Percentiles rank a stretch among this genome's conserved stretches.
Conservation (phyloP, 2,888 invertebrate genomes). For the Mechanitis messenoides region DNA sequence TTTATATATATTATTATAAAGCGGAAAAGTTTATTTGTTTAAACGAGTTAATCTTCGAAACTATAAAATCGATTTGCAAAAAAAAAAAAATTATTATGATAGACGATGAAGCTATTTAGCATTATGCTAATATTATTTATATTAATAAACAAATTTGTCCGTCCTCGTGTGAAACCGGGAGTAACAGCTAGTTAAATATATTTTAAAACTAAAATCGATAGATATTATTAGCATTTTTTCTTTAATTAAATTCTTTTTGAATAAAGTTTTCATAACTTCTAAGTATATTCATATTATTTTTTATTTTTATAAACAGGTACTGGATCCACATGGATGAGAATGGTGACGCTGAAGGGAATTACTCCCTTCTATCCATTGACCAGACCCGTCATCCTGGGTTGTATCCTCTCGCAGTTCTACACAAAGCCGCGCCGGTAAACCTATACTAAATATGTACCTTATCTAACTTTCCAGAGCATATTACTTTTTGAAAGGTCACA, state of each 20-base stretch:
- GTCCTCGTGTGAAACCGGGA: too few relatives aligned
- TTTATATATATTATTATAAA: too few relatives aligned
- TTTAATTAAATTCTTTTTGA: not conserved
- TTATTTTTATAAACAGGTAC: slow-evolving; percentile 75
- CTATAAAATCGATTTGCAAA: too few relatives aligned
- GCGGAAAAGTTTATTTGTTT: too few relatives aligned
- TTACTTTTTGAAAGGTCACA: slow-evolving; percentile 13
- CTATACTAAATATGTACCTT: too few relatives aligned
- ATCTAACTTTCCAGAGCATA: too few relatives aligned
- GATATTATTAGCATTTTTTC: not conserved
- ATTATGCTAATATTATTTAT: too few relatives aligned
- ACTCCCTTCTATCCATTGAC: slow-evolving; percentile 84
- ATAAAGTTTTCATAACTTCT: not conserved
- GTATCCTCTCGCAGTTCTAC: slow-evolving; percentile 84
- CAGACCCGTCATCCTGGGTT: slow-evolving; percentile 79
- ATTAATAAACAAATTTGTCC: too few relatives aligned
- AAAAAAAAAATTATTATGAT: too few relatives aligned
- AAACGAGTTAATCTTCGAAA: too few relatives aligned
- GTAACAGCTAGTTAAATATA: too few relatives aligned
- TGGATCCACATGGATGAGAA: slow-evolving; percentile 94
- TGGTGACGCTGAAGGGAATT: slow-evolving; percentile 96
- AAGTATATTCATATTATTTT: not conserved
- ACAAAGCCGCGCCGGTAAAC: slow-evolving; percentile 83
- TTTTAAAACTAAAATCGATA: not conserved
- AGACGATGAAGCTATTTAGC: too few relatives aligned